These are phyloP conservation scores for Watsonalla cultraria DNA, from an alignment of 2,888 invertebrate genomes.

Conservation along the genomic window DNA sequence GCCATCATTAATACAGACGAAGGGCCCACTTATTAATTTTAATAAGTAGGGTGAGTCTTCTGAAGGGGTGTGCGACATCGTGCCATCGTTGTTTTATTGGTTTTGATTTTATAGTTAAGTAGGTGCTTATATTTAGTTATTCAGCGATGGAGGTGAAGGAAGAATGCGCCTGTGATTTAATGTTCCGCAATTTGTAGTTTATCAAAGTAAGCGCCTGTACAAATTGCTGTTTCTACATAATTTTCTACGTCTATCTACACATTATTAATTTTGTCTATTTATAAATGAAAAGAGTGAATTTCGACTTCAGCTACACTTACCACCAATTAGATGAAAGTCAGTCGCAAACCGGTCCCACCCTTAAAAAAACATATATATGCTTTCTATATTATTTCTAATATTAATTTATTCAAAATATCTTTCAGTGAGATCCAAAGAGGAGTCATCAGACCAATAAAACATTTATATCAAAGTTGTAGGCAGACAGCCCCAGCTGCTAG, in stretches of 20 bases:
- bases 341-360: too few species aligned
- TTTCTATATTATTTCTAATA: too few species aligned
- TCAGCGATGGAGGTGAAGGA: neutral
- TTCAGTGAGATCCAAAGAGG: neutral
- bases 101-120: conserved; percentile 67
- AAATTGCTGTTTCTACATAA: neutral
- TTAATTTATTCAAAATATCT: neutral
- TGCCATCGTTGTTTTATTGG: conserved; percentile 62
- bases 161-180: neutral
- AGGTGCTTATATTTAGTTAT: conserved; percentile 10
- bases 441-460: conserved; percentile 3
- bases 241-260: too few species aligned
- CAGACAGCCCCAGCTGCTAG: conserved; percentile 24
- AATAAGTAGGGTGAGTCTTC: conserved; percentile 70
- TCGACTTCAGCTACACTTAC: too few species aligned
- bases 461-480: conserved; percentile 7
- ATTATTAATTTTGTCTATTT: too few species aligned
- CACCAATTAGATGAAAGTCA: too few species aligned
- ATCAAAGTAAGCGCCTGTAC: neutral
- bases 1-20: conserved; percentile 73
- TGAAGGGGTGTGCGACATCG: conserved; percentile 56
- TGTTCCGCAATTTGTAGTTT: neutral
- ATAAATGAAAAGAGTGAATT: too few species aligned
- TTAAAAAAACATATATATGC: too few species aligned
- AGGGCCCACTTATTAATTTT: conserved; percentile 77